Percentiles rank a stretch among this genome's conserved stretches.
These are phyloP conservation scores for Sorex maritimensis DNA, from an alignment of 2,797 vertebrate genomes.

Conservation along the genomic window DNA sequence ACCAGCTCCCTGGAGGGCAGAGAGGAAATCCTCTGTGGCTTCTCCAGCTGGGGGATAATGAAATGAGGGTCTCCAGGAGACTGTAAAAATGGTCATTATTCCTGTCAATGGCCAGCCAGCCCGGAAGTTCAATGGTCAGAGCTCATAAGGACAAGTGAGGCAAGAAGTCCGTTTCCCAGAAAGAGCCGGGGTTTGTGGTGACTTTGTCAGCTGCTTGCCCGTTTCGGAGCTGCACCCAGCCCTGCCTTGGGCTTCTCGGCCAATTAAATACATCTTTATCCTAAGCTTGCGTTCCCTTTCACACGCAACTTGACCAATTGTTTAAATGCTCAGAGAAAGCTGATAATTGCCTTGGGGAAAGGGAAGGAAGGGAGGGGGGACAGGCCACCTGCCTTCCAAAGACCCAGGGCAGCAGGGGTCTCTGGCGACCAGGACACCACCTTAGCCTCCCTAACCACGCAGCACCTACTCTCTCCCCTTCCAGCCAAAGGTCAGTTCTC, in stretches of 20 bases:
- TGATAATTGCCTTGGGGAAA: neutral
- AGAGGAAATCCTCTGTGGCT: conserved; percentile 89
- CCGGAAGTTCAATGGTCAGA: conserved; percentile 50
- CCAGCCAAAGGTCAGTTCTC: no score
- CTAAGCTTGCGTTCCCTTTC: conserved; percentile 31
- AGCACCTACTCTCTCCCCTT: no score
- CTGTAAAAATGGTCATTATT: conserved; percentile 56
- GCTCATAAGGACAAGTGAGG: conserved; percentile 15
- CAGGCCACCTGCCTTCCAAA: no score
- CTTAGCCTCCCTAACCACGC: no score
- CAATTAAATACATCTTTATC: neutral
- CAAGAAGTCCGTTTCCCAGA: neutral
- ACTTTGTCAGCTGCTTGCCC: neutral
- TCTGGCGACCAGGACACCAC: no score
- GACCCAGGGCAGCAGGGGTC: no score
- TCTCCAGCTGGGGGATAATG: conserved; percentile 94
- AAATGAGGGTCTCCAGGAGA: conserved; percentile 92
- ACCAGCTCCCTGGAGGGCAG: neutral
- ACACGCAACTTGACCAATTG: neutral
- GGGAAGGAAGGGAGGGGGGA: no score
- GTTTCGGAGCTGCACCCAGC: neutral
- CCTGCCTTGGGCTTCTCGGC: neutral
- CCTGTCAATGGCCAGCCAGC: neutral
- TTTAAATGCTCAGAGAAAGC: neutral
- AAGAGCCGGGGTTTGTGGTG: neutral